Evolutionary conservation across 2,888 invertebrate genomes (phyloP).

Genomic region (Dichetophora obliterata): DNA sequence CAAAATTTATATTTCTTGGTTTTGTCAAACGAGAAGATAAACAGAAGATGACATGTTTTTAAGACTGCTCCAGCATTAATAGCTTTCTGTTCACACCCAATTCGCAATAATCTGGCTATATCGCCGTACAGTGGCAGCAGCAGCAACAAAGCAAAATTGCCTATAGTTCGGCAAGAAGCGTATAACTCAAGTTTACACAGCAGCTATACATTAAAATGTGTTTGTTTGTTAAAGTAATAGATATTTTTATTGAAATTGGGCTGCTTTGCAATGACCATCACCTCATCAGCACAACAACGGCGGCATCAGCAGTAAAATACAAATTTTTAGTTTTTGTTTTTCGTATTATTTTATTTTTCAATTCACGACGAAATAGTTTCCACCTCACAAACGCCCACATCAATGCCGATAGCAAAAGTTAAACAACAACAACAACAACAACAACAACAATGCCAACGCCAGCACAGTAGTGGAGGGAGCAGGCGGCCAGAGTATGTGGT

Average conservation of each 20-base stretch:
- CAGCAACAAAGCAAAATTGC: too few species aligned
- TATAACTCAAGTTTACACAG: too few species aligned
- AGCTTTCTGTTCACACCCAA: too few species aligned
- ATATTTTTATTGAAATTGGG: slow-evolving; percentile 20
- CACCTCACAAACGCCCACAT: slow-evolving; percentile 35
- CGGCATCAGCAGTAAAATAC: too few species aligned
- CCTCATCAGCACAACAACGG: slow-evolving; percentile 31
- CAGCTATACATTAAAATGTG: too few species aligned
- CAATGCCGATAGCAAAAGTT: background rate
- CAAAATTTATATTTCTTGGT: too few species aligned
- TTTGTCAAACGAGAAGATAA: too few species aligned
- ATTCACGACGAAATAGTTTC: slow-evolving; percentile 38
- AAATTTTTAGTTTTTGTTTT: too few species aligned
- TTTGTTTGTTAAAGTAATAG: background rate
- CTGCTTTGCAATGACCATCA: slow-evolving; percentile 47
- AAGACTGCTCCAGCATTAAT: too few species aligned
- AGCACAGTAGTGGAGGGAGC: background rate
- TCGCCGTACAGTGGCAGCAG: background rate
- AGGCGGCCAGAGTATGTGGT: background rate
- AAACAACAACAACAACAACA: background rate
- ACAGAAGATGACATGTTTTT: too few species aligned
- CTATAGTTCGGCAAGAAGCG: too few species aligned
- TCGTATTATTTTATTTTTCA: background rate
- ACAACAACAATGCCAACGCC: slow-evolving; percentile 1
- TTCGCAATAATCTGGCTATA: slow-evolving; percentile 8